phyloP scores from a whole-genome alignment of 1,140 invertebrate species.

The Eupristina koningsbergeri region DNA sequence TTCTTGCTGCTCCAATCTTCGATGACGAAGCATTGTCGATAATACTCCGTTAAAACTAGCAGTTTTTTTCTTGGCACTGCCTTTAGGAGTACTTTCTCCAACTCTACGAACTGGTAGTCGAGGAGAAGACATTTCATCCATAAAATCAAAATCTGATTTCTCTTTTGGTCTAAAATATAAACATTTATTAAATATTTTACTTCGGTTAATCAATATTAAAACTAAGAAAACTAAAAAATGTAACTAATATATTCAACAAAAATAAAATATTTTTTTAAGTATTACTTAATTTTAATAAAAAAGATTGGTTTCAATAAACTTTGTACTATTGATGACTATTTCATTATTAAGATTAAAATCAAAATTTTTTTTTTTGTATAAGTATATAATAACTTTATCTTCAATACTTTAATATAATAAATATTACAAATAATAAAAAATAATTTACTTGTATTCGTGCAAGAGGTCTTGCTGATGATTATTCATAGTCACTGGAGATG shows the following conservation, averaged over 20 bases:
- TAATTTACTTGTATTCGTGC: constrained; percentile 67
- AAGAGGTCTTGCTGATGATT: constrained; percentile 66
- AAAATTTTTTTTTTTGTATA: no score
- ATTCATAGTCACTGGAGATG: constrained; percentile 71
- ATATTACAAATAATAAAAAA: neutral
- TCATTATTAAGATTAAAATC: no score
- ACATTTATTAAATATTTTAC: no score
- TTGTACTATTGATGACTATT: no score
- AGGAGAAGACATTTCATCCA: constrained; percentile 81
- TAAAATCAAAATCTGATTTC: constrained; percentile 82
- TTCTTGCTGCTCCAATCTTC: constrained; percentile 77
- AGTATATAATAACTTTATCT: no score
- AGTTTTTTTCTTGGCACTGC: constrained; percentile 84
- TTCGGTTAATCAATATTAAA: no score
- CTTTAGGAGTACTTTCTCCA: constrained; percentile 78
- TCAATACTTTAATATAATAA: no score
- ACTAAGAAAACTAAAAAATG: no score
- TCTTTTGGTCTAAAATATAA: constrained; percentile 72
- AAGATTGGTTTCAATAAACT: no score
- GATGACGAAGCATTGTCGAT: constrained; percentile 82
- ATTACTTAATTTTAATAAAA: no score
- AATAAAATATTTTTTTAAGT: no score
- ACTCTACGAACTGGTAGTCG: constrained; percentile 77
- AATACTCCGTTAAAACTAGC: constrained; percentile 83
- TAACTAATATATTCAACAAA: no score